Percentiles rank a stretch among this genome's conserved stretches.
Evolutionary conservation across 2,113 vertebrate species (phyloP).

Genomic region (Brachypteracias leptosomus): DNA sequence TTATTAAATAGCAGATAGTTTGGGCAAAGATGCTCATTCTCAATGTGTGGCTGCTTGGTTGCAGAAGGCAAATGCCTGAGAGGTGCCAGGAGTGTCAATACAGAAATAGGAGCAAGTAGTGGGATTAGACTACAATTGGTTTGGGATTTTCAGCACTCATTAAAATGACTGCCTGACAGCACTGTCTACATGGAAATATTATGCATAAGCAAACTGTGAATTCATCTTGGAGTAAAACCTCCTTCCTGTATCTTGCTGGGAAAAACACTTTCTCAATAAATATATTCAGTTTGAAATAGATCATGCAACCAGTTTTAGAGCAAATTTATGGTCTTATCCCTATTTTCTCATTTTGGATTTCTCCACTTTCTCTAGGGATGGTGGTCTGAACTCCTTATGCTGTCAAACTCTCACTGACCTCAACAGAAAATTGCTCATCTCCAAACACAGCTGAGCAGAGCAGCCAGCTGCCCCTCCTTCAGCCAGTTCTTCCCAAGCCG

Average conservation of each 20-base stretch:
- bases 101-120: neutral
- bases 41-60: neutral
- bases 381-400: neutral
- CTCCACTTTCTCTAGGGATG: neutral
- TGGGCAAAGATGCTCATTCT: neutral
- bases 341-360: neutral
- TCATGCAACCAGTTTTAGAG: neutral
- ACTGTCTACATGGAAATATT: neutral
- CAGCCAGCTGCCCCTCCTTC: neutral
- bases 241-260: neutral
- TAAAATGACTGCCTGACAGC: slow-evolving; percentile 15
- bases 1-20: neutral
- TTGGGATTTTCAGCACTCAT: neutral
- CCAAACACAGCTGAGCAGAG: neutral
- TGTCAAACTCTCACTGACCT: neutral
- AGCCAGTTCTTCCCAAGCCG: neutral
- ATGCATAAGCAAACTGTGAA: neutral
- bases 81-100: neutral
- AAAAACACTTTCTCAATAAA: neutral
- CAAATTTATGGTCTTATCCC: neutral
- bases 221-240: slow-evolving; percentile 9
- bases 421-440: neutral
- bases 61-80: neutral
- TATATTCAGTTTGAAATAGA: neutral
- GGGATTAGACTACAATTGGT: neutral